A percentile compares a stretch with the other conserved stretches of the same genome.
Evolutionary conservation across 2,888 invertebrate genomes (phyloP).

Genomic region (Andrena trimmerana): DNA sequence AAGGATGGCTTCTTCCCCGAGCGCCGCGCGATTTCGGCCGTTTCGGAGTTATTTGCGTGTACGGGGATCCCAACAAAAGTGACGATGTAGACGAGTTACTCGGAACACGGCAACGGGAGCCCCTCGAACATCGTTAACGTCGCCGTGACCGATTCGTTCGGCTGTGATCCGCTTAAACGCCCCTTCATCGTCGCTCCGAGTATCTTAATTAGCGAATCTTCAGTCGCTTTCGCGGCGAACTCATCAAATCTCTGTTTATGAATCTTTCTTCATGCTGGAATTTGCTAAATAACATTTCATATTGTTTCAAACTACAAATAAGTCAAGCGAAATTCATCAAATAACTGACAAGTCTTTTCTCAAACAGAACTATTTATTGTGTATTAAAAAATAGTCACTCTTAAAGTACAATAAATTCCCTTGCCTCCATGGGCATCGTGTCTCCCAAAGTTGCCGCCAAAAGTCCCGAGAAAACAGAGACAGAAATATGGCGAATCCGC

Average conservation of each 20-base stretch:
- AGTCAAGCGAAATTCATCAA: too few relatives aligned
- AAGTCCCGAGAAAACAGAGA: too few relatives aligned
- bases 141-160: conserved; percentile 22
- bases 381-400: too few relatives aligned
- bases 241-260: too few relatives aligned
- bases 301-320: too few relatives aligned
- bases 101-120: conserved; percentile 48
- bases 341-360: not conserved
- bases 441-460: not conserved
- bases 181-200: not conserved
- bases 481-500: not conserved
- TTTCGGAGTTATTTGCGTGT: conserved; percentile 74
- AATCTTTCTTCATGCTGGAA: too few relatives aligned
- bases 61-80: conserved; percentile 68
- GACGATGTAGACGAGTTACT: conserved; percentile 67
- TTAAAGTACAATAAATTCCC: too few relatives aligned
- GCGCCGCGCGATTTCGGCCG: conserved; percentile 68
- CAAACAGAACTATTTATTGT: not conserved
- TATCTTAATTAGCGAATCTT: conserved; percentile 15
- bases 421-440: too few relatives aligned
- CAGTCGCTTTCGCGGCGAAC: too few relatives aligned
- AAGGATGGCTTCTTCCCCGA: conserved; percentile 71
- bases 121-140: conserved; percentile 41
- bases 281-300: too few relatives aligned
- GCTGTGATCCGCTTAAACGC: conserved; percentile 23